These are phyloP conservation scores for Coenobita brevimanus DNA, from an alignment of 1,140 invertebrate species.

Conservation along the genomic window DNA sequence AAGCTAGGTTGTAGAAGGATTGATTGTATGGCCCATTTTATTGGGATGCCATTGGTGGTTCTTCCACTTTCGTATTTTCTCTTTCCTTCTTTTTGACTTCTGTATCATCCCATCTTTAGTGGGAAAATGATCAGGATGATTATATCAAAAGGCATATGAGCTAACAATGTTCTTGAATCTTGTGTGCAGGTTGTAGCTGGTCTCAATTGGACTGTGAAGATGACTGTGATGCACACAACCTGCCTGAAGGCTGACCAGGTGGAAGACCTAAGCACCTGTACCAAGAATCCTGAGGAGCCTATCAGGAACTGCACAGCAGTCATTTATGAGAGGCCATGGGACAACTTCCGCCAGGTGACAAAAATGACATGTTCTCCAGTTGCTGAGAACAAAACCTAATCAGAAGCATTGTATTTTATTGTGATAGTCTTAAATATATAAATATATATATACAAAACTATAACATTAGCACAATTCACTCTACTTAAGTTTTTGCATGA, in stretches of 20 bases:
- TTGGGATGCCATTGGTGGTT: too few species aligned
- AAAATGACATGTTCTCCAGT: neutral
- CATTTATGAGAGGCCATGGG: constrained; percentile 12
- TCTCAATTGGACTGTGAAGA: constrained; percentile 19
- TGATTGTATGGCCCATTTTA: too few species aligned
- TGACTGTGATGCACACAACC: constrained; percentile 25
- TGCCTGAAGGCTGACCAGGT: constrained; percentile 17
- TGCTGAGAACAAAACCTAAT: too few species aligned
- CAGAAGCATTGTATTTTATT: too few species aligned
- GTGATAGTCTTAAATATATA: too few species aligned
- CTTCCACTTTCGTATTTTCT: too few species aligned
- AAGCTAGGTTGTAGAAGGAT: too few species aligned
- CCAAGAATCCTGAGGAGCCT: constrained; percentile 13
- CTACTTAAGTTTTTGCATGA: too few species aligned
- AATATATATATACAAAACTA: too few species aligned
- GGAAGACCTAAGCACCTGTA: constrained; percentile 19
- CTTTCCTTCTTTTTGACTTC: too few species aligned
- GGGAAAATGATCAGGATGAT: neutral
- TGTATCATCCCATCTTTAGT: neutral
- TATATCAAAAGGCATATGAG: neutral
- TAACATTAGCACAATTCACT: too few species aligned
- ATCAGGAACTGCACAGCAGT: neutral
- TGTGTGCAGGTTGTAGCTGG: constrained; percentile 5
- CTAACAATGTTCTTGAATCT: neutral
- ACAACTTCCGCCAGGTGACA: neutral